phyloP scores from a whole-genome alignment of 1,140 invertebrate species.

The Neuroterus valhalla region DNA sequence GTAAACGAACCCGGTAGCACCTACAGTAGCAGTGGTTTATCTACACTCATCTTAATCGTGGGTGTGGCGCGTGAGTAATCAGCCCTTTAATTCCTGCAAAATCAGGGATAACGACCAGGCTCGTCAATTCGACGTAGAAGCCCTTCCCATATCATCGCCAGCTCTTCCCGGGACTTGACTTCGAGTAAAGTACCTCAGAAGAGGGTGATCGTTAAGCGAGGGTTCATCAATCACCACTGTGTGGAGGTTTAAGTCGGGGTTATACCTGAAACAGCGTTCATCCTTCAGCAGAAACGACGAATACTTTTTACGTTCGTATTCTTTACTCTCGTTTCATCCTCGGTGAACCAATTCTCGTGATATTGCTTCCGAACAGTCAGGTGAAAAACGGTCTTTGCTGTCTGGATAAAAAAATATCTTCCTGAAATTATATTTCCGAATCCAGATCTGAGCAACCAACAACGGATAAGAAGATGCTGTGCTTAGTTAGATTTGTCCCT shows the following conservation, averaged over 20 bases:
- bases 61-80: slow-evolving; percentile 12
- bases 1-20: neutral
- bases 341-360: no score
- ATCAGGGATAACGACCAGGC: slow-evolving; percentile 17
- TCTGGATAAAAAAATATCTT: no score
- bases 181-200: neutral
- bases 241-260: neutral
- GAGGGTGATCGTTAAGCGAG: neutral
- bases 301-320: neutral
- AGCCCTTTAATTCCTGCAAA: slow-evolving; percentile 19
- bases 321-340: no score
- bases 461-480: no score
- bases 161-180: neutral
- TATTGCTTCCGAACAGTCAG: no score
- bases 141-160: neutral
- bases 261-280: neutral
- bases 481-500: no score
- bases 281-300: neutral
- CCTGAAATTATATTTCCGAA: no score
- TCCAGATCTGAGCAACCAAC: no score
- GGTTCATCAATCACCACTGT: slow-evolving; percentile 18
- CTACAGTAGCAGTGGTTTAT: slow-evolving; percentile 8
- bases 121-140: neutral
- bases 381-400: no score
- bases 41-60: slow-evolving; percentile 6